Conservation (phyloP, 92 coral and sea anemone species). For the Siderastrea siderea region DNA sequence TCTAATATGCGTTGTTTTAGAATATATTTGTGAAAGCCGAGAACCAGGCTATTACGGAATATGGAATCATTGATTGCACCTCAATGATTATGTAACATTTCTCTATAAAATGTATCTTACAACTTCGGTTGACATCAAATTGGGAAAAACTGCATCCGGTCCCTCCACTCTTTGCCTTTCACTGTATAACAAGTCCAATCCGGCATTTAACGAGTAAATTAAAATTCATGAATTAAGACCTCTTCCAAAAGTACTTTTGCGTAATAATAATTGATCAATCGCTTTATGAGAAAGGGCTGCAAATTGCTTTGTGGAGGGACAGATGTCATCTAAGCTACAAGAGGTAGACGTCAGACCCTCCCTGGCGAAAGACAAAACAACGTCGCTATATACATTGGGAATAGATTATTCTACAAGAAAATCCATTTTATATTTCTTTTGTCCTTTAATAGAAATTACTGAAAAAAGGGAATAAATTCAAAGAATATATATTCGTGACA, state of each 20-base stretch:
- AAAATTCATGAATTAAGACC: constrained; percentile 2
- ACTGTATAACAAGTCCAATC: background rate
- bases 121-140: too few species aligned
- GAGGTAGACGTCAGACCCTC: background rate
- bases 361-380: background rate
- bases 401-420: background rate
- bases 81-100: too few species aligned
- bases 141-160: too few species aligned
- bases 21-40: too few species aligned
- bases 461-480: too few species aligned
- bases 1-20: too few species aligned
- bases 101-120: too few species aligned
- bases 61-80: too few species aligned
- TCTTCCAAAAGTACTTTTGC: background rate
- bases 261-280: background rate
- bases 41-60: too few species aligned
- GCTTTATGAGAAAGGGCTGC: background rate
- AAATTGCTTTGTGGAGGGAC: background rate
- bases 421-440: background rate
- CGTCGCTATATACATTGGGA: background rate
- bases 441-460: background rate
- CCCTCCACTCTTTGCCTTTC: background rate
- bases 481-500: background rate
- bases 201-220: background rate
- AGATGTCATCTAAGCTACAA: background rate